These are phyloP conservation scores for Mactromeris polynyma DNA, from an alignment of 2,888 invertebrate genomes.

Conservation along the genomic window DNA sequence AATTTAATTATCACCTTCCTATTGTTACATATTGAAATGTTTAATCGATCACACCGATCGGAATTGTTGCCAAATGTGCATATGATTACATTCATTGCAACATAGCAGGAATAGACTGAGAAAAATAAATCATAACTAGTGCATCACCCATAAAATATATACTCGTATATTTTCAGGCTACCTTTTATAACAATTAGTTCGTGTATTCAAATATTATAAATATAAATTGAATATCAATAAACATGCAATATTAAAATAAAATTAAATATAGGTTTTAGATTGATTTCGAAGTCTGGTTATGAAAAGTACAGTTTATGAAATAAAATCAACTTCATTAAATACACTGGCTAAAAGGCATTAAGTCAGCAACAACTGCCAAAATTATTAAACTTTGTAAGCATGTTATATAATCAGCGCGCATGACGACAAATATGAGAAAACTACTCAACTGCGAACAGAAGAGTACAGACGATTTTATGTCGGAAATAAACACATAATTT, in stretches of 20 bases:
- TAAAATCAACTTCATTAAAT: neutral
- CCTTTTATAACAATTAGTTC: too few species aligned
- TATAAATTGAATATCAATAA: too few species aligned
- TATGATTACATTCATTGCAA: neutral
- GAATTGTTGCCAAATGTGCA: neutral
- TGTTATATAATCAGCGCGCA: neutral
- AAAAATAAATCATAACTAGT: too few species aligned
- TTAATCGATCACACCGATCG: neutral
- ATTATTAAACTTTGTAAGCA: neutral
- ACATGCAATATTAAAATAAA: too few species aligned
- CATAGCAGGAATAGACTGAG: too few species aligned
- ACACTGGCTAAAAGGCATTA: neutral
- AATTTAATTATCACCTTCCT: neutral
- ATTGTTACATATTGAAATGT: neutral
- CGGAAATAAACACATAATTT: neutral
- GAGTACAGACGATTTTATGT: neutral
- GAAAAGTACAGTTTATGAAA: too few species aligned
- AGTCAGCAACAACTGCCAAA: neutral
- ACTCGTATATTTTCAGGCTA: too few species aligned
- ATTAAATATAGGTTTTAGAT: too few species aligned
- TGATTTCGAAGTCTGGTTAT: too few species aligned
- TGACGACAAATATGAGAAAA: constrained; percentile 1
- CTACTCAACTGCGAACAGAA: neutral
- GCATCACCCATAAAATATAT: too few species aligned
- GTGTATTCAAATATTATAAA: too few species aligned